Evolutionary conservation across 1,140 invertebrate genomes (phyloP), one percentile per base, ranked within the genome.

Genomic region (Gryon sp.): DNA sequence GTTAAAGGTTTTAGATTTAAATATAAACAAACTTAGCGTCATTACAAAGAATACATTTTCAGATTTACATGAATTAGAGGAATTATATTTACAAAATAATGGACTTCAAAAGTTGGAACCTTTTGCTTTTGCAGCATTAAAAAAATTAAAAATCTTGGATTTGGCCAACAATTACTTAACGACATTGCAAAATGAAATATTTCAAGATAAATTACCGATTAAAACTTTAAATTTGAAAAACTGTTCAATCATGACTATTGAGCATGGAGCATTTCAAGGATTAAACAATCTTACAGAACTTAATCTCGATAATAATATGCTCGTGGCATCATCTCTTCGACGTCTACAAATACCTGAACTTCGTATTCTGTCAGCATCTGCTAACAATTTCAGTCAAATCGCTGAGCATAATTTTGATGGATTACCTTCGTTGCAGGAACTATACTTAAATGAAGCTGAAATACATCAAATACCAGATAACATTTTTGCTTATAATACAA

Each of bases 1-100:
- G 12, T 86, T 97, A 9, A 93, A 93, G 68, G 95, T 92, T 79
- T 88, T 96, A 38, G 94, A 96, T 78, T 82, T 96, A 34, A 95
- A 94, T 80, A 90, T 91, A 70, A 96, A 96, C 83, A 90, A 90
- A 50, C 76, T 96, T 18, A 88, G 85, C 30, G 90, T 91, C 72
- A 88, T 96, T 50, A 91, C 89, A 0, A 90, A 90, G 15, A 90
- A 90, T 73, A 94, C 92, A 9, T 94, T 95, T 83, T 90, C 91
- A 1, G 93, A 94, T 60, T 84, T 95, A 24, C 89, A 90, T 80
- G 92, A 93, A 78, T 81, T 94, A 1, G 92, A 93, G 74, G 92
- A 94, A 63, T 84, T 94, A 0, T 90, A 92, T 79, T 79, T 94
- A 2, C 89, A 91, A 1, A 84, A 90, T 30, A 94, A 94, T 79